Conservation (phyloP, 2,888 invertebrate species). For the Hyles lineata region DNA sequence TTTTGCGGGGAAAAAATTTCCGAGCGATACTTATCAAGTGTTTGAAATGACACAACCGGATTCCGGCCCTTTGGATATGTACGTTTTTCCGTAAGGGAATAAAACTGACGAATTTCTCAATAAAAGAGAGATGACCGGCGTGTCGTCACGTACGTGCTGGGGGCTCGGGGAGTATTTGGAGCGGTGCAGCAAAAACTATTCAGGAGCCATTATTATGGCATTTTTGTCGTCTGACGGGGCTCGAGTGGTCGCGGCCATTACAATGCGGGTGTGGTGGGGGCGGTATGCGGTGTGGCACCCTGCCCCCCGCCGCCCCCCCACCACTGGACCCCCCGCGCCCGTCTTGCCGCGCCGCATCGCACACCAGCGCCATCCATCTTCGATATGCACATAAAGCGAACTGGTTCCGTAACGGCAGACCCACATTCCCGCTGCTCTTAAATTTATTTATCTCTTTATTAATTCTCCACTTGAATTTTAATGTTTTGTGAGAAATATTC, state of each 20-base stretch:
- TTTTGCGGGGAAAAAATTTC: slow-evolving; percentile 73
- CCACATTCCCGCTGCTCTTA: slow-evolving; percentile 82
- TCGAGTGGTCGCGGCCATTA: slow-evolving; percentile 81
- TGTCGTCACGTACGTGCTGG: slow-evolving; percentile 75
- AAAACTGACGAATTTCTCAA: slow-evolving; percentile 85
- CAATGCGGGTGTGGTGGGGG: slow-evolving; percentile 62
- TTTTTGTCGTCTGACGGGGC: slow-evolving; percentile 85
- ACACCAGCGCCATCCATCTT: slow-evolving; percentile 80
- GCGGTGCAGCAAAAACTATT: slow-evolving; percentile 84
- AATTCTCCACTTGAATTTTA: slow-evolving; percentile 81
- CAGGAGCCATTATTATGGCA: slow-evolving; percentile 84
- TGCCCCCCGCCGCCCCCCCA: slow-evolving; percentile 48
- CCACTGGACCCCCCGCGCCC: slow-evolving; percentile 40
- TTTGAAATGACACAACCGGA: slow-evolving; percentile 85
- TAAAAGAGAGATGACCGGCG: slow-evolving; percentile 82
- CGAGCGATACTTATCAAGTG: slow-evolving; percentile 84
- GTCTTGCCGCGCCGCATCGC: slow-evolving; percentile 54
- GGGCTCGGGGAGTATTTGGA: slow-evolving; percentile 79
- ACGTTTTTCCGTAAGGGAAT: slow-evolving; percentile 72
- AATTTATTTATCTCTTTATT: slow-evolving; percentile 85
- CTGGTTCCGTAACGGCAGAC: slow-evolving; percentile 82
- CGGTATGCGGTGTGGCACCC: slow-evolving; percentile 49
- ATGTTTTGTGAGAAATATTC: slow-evolving; percentile 65
- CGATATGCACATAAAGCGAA: slow-evolving; percentile 84
- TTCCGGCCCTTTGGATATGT: slow-evolving; percentile 72